Percentiles rank a stretch among this genome's conserved stretches.
Evolutionary conservation across 2,797 vertebrate genomes (phyloP).

Genomic region (Erethizon dorsatum): DNA sequence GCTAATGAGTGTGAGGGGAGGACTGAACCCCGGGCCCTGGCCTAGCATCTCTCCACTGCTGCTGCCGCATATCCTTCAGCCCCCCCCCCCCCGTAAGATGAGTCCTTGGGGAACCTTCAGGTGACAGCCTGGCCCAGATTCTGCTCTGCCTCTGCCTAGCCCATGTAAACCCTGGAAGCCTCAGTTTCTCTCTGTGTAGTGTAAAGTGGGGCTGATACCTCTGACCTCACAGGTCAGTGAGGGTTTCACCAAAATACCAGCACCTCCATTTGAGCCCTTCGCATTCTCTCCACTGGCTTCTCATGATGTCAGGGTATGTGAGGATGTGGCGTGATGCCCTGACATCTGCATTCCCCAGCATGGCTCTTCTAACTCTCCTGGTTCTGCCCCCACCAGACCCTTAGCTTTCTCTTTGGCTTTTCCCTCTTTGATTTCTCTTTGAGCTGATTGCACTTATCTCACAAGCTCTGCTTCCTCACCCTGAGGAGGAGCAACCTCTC

Average conservation of each 20-base stretch:
- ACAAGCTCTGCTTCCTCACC: background rate
- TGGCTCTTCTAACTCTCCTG: rapidly evolving
- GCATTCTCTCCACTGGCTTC: rapidly evolving
- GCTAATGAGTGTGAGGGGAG: background rate
- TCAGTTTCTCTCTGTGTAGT: background rate
- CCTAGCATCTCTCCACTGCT: rapidly evolving
- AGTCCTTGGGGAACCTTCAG: background rate
- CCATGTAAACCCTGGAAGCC: background rate
- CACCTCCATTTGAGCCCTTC: rapidly evolving
- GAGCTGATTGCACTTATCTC: background rate
- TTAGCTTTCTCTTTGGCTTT: background rate
- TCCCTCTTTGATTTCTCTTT: too few species aligned
- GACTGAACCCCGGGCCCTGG: background rate
- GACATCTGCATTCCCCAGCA: background rate
- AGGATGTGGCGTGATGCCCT: too few species aligned
- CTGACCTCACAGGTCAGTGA: rapidly evolving
- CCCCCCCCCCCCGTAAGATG: background rate
- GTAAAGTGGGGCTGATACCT: background rate
- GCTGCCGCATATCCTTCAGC: rapidly evolving
- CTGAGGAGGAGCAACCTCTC: too few species aligned
- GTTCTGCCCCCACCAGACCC: rapidly evolving
- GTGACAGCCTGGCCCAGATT: background rate
- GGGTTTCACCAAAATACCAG: too few species aligned
- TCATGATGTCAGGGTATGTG: rapidly evolving
- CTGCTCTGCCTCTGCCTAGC: background rate